A percentile compares a stretch with the other conserved stretches of the same genome.
These are phyloP conservation scores for Brachionus asplanchnoidis DNA, from an alignment of 1,140 invertebrate genomes.

Conservation along the genomic window DNA sequence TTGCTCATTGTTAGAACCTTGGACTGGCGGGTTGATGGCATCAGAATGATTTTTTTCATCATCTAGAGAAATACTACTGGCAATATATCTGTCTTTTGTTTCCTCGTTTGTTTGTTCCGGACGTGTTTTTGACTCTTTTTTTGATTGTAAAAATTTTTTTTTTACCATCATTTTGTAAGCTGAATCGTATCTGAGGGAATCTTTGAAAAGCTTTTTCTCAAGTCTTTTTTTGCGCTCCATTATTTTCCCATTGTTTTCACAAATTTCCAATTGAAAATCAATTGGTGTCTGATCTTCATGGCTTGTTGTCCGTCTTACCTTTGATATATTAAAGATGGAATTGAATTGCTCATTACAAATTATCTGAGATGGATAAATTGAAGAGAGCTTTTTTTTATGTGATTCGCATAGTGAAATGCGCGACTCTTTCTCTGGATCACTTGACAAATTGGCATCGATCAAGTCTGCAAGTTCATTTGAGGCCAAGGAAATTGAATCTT, in stretches of 20 bases:
- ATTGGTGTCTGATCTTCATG: background rate
- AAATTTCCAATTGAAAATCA: background rate
- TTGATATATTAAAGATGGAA: background rate
- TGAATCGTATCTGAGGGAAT: background rate
- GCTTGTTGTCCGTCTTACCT: background rate
- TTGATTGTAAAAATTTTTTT: background rate
- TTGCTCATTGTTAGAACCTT: too few relatives aligned
- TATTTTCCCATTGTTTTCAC: background rate
- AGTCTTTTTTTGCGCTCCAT: background rate
- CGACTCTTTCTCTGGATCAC: background rate
- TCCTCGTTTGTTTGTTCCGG: background rate
- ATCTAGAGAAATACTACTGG: too few relatives aligned
- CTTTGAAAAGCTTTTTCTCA: background rate
- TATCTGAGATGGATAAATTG: background rate
- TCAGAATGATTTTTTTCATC: too few relatives aligned
- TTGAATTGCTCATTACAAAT: background rate
- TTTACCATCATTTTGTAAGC: background rate
- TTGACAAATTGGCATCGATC: background rate
- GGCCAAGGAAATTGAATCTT: background rate
- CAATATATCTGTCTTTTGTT: too few relatives aligned
- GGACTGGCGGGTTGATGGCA: too few relatives aligned
- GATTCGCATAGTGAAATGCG: background rate
- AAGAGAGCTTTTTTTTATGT: background rate
- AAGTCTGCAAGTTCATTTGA: background rate
- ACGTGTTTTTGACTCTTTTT: background rate